Conservation (phyloP, 2,888 invertebrate species). For the Augochlorella aurata region DNA sequence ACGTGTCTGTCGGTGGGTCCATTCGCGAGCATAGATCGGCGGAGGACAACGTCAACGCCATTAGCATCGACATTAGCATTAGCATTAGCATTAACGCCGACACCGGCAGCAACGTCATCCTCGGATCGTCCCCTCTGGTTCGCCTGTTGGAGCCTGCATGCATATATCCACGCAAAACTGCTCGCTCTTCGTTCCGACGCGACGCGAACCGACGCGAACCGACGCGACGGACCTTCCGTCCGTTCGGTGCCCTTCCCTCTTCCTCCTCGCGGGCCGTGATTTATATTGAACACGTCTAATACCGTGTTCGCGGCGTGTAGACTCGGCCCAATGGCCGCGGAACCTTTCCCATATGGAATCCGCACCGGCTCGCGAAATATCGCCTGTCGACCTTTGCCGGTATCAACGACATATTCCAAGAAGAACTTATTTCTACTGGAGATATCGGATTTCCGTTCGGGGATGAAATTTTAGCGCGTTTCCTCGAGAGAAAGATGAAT, state of each 20-base stretch:
- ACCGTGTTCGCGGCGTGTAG: constrained; percentile 21
- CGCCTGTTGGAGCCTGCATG: constrained; percentile 40
- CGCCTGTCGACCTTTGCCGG: not conserved
- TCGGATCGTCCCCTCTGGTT: constrained; percentile 47
- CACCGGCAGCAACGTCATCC: constrained; percentile 71
- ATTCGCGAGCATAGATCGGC: constrained; percentile 64
- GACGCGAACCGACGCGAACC: not conserved
- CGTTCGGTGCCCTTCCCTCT: not conserved
- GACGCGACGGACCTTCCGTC: constrained; percentile 32
- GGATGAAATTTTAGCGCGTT: too few relatives aligned
- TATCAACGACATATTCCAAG: not conserved
- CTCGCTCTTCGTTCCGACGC: constrained; percentile 50
- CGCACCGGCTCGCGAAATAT: not conserved
- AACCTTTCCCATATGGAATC: constrained; percentile 18
- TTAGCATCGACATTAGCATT: constrained; percentile 73
- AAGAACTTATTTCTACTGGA: not conserved
- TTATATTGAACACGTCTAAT: constrained; percentile 46
- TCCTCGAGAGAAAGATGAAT: too few relatives aligned
- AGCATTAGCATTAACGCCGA: constrained; percentile 74
- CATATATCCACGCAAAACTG: constrained; percentile 55
- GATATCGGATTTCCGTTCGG: too few relatives aligned
- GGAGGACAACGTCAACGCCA: constrained; percentile 64
- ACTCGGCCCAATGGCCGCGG: not conserved
- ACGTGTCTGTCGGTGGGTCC: constrained; percentile 65
- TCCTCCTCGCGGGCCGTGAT: constrained; percentile 20